Conservation (phyloP, 2,888 invertebrate genomes). For the Copidosoma aretas region DNA sequence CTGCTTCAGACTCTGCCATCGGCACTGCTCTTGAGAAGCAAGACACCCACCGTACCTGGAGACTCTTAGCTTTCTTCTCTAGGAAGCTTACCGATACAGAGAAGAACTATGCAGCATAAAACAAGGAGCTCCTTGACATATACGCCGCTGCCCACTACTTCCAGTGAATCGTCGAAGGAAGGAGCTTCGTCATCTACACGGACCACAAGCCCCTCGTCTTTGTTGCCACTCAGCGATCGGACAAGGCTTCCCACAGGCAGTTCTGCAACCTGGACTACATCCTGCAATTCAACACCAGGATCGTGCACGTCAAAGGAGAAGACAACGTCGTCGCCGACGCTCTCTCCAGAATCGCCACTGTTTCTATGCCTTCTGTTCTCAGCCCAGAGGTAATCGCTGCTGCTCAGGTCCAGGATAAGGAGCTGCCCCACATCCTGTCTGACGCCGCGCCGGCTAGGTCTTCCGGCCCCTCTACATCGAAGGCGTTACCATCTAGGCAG, state of each 20-base stretch:
- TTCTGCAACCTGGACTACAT: conserved; percentile 37
- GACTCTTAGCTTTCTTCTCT: not conserved
- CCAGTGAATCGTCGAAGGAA: not conserved
- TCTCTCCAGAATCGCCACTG: conserved; percentile 22
- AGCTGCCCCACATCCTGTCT: not conserved
- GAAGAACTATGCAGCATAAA: not conserved
- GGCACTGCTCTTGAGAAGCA: too few species aligned
- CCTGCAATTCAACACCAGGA: conserved; percentile 36
- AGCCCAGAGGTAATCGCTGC: not conserved
- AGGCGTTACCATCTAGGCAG: conserved; percentile 41
- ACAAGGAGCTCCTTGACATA: not conserved
- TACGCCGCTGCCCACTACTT: not conserved
- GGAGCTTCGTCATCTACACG: not conserved
- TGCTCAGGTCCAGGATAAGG: not conserved
- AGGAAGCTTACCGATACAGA: not conserved
- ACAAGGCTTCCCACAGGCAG: conserved; percentile 37
- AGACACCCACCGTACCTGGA: too few species aligned
- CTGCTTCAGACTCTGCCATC: too few species aligned
- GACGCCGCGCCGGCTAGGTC: too few species aligned
- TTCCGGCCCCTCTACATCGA: conserved; percentile 33
- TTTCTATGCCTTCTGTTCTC: not conserved
- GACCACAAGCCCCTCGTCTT: conserved; percentile 4
- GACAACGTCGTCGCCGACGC: conserved; percentile 44
- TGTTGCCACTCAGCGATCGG: not conserved
- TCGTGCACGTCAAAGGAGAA: conserved; percentile 35